A percentile compares a stretch with the other conserved stretches of the same genome.
Evolutionary conservation across 2,797 vertebrate species (phyloP).

Genomic region (Syngnathus acus): DNA sequence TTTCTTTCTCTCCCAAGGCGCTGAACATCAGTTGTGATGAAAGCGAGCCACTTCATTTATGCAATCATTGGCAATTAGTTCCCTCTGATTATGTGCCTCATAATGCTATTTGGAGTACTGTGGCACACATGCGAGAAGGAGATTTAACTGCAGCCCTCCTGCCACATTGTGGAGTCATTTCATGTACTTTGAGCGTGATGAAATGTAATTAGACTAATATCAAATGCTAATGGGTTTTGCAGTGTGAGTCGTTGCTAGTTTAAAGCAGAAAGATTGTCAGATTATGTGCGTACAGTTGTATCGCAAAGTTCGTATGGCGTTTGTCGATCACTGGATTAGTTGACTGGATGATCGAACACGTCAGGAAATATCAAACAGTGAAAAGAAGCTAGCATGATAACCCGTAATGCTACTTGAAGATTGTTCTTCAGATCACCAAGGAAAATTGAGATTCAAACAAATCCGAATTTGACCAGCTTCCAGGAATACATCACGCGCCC

Average conservation of each 20-base stretch:
- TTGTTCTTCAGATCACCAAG: too few relatives aligned
- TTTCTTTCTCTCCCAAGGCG: constrained; percentile 29
- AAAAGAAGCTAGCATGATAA: background rate
- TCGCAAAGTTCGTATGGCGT: background rate
- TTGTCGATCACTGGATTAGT: background rate
- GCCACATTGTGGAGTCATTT: constrained; percentile 59
- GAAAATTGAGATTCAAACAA: background rate
- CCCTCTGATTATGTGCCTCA: constrained; percentile 77
- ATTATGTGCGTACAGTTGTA: background rate
- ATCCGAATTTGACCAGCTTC: background rate
- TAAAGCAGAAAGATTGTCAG: constrained; percentile 17
- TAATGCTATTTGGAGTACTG: constrained; percentile 76
- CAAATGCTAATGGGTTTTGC: constrained; percentile 56
- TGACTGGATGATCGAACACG: background rate
- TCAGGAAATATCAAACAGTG: background rate
- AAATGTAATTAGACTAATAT: constrained; percentile 71
- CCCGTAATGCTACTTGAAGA: background rate
- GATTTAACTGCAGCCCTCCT: constrained; percentile 64
- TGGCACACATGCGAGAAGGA: constrained; percentile 63
- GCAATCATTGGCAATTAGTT: constrained; percentile 81
- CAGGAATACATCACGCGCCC: background rate
- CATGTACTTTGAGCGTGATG: constrained; percentile 66
- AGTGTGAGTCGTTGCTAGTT: constrained; percentile 55
- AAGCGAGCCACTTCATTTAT: constrained; percentile 65
- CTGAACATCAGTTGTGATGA: constrained; percentile 67